Conservation (phyloP, 1,140 invertebrate species). For the Whitmania pigra region DNA sequence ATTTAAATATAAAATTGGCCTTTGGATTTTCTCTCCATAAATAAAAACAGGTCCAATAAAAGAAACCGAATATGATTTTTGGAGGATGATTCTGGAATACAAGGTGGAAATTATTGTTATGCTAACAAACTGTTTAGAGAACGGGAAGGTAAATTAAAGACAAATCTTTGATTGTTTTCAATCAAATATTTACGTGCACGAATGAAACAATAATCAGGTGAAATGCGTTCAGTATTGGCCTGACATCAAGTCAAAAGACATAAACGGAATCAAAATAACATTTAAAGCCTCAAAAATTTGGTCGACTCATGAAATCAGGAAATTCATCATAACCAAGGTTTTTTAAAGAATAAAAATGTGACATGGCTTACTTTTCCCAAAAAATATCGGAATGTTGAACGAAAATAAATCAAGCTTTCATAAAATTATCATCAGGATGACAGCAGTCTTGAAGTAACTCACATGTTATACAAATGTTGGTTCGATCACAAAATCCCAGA, state of each 20-base stretch:
- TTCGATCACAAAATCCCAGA: not conserved
- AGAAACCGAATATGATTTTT: slow-evolving; percentile 56
- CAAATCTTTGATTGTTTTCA: not conserved
- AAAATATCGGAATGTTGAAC: too few relatives aligned
- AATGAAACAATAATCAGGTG: not conserved
- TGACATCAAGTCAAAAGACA: not conserved
- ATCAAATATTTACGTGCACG: too few relatives aligned
- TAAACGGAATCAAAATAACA: not conserved
- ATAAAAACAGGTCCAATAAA: slow-evolving; percentile 47
- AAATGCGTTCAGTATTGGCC: slow-evolving; percentile 4
- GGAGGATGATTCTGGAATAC: slow-evolving; percentile 65
- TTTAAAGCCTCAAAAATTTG: not conserved
- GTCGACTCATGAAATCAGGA: not conserved
- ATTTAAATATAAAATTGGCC: not conserved
- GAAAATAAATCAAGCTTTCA: too few relatives aligned
- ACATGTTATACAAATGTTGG: slow-evolving; percentile 10
- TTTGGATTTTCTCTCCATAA: too few relatives aligned
- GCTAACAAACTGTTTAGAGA: slow-evolving; percentile 47
- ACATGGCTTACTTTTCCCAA: too few relatives aligned
- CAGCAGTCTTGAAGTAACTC: not conserved
- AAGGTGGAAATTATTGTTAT: slow-evolving; percentile 61
- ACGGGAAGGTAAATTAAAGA: slow-evolving; percentile 48
- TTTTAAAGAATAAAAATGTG: too few relatives aligned
- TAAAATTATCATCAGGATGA: too few relatives aligned
- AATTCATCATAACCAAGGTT: not conserved